These are phyloP conservation scores for Bambusicola thoracicus DNA, from an alignment of 2,113 vertebrate genomes.

Conservation along the genomic window DNA sequence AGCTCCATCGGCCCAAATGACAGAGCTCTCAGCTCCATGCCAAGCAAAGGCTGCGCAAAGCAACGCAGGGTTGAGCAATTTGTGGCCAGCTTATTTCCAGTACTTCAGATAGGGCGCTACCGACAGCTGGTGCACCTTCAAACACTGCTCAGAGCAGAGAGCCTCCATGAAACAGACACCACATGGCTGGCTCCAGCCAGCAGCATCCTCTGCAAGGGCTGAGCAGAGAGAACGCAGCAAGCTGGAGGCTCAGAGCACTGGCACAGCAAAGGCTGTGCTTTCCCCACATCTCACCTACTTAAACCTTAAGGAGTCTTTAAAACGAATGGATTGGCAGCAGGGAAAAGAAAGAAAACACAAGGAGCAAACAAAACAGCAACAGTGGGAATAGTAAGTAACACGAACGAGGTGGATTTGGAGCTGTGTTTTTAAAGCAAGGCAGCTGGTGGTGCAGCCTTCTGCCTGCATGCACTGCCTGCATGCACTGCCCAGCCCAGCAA, in stretches of 20 bases:
- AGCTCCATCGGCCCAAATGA: background rate
- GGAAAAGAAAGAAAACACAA: background rate
- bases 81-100: background rate
- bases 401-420: background rate
- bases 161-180: background rate
- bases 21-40: accelerated
- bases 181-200: background rate
- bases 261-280: background rate
- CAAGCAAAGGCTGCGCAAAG: background rate
- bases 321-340: background rate
- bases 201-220: background rate
- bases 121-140: background rate
- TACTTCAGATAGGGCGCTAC: background rate
- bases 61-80: background rate
- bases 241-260: background rate
- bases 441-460: background rate
- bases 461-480: accelerated
- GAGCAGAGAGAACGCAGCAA: background rate
- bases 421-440: background rate
- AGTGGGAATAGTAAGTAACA: background rate
- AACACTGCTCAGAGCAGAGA: background rate
- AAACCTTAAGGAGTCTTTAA: background rate
- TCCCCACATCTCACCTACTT: background rate
- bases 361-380: background rate
- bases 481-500: accelerated